Percentiles rank a stretch among this genome's conserved stretches.
These are phyloP conservation scores for Zophobas morio DNA, from an alignment of 1,140 invertebrate genomes.

Conservation along the genomic window DNA sequence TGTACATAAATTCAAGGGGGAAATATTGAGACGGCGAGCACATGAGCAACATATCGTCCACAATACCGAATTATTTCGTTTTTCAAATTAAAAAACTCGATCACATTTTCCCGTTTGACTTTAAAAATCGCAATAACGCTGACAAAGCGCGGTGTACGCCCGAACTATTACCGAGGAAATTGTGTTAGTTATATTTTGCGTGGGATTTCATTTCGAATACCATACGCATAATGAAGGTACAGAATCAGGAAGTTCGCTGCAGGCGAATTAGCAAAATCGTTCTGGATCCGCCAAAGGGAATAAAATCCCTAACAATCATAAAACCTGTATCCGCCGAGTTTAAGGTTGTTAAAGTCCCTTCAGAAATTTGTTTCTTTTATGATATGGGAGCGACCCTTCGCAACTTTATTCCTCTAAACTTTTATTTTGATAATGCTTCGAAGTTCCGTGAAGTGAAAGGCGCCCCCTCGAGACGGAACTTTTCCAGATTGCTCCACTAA, in stretches of 20 bases:
- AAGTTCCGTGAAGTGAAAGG: conserved; percentile 23
- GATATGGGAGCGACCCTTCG: not conserved
- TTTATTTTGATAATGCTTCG: conserved; percentile 19
- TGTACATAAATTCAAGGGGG: no score
- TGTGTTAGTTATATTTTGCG: no score
- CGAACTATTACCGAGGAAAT: no score
- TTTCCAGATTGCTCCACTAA: conserved; percentile 20
- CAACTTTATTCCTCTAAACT: conserved; percentile 14
- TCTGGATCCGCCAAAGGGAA: conserved; percentile 12
- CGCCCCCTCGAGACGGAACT: conserved; percentile 21
- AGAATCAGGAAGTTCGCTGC: not conserved
- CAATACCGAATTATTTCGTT: no score
- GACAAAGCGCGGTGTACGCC: no score
- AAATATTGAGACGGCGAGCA: no score
- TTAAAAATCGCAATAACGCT: no score
- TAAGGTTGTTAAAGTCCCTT: conserved; percentile 27
- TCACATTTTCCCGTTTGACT: no score
- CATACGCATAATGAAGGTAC: not conserved
- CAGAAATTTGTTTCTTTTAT: conserved; percentile 38
- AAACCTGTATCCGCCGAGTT: conserved; percentile 17
- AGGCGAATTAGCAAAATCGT: conserved; percentile 29
- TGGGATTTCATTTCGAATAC: not conserved
- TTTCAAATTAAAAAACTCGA: no score
- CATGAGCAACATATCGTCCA: no score
- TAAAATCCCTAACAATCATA: conserved; percentile 22